Conservation (phyloP, 2,888 invertebrate species). For the Drosophila imparisetae region DNA sequence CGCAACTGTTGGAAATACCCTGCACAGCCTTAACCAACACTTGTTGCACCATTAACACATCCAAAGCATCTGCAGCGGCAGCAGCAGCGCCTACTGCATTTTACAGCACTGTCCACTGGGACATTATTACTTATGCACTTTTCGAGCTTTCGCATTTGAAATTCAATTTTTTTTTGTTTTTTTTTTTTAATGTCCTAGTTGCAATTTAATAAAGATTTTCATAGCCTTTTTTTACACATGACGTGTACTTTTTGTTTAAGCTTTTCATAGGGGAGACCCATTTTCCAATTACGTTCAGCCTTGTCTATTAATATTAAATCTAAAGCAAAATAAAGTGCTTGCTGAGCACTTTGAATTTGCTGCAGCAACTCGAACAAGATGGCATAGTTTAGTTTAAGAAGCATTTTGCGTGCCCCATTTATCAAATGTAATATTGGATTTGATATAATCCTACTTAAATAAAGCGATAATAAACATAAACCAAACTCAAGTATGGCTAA, state of each 20-base stretch:
- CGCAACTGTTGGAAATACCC: conserved; percentile 47
- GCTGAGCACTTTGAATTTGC: background rate
- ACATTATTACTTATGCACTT: background rate
- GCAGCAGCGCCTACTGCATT: conserved; percentile 9
- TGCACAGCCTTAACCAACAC: conserved; percentile 36
- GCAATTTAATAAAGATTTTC: background rate
- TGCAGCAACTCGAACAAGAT: background rate
- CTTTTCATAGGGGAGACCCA: background rate
- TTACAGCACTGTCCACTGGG: conserved; percentile 31
- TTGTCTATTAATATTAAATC: conserved; percentile 11
- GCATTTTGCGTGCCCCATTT: background rate
- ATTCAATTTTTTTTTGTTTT: background rate
- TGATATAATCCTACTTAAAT: background rate
- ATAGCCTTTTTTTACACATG: background rate
- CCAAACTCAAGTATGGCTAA: background rate
- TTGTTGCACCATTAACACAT: conserved; percentile 23
- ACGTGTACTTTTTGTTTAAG: background rate
- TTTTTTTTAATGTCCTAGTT: background rate
- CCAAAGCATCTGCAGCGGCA: background rate
- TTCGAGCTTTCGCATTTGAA: background rate
- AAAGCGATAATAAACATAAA: background rate
- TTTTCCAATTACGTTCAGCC: conserved; percentile 14
- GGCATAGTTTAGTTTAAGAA: background rate
- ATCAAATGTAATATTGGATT: background rate
- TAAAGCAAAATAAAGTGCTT: conserved; percentile 11